These are phyloP conservation scores for Drosophila equinoxialis DNA, from an alignment of 1,140 invertebrate species.

Conservation along the genomic window DNA sequence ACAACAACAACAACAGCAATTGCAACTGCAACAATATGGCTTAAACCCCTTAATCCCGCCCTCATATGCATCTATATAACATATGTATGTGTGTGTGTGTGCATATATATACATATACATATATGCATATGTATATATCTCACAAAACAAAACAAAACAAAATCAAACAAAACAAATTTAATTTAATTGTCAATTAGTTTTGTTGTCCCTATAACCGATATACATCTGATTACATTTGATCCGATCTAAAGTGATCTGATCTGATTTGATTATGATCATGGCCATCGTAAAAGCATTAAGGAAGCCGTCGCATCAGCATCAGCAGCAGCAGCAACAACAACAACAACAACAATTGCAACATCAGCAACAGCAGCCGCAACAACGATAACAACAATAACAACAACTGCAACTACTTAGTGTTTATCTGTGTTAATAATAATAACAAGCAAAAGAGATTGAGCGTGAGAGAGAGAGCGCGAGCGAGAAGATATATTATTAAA, in stretches of 20 bases:
- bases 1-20: constrained; percentile 21
- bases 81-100: background rate
- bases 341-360: constrained; percentile 14
- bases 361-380: constrained; percentile 18
- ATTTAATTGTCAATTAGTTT: constrained; percentile 8
- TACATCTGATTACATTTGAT: background rate
- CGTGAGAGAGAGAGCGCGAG: background rate
- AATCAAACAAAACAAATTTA: background rate
- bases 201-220: background rate
- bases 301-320: constrained; percentile 18
- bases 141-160: background rate
- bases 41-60: constrained; percentile 5
- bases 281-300: background rate
- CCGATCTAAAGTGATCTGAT: background rate
- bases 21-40: constrained; percentile 34
- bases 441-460: background rate
- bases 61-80: background rate
- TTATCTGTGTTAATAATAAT: constrained; percentile 25
- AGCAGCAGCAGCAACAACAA: constrained; percentile 14
- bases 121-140: background rate
- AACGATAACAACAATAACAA: constrained; percentile 17
- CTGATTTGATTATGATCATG: constrained; percentile 3
- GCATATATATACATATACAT: background rate
- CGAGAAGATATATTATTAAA: background rate
- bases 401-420: constrained; percentile 12